phyloP scores from a whole-genome alignment of 2,113 vertebrate genomes.

The Grantiella picta region DNA sequence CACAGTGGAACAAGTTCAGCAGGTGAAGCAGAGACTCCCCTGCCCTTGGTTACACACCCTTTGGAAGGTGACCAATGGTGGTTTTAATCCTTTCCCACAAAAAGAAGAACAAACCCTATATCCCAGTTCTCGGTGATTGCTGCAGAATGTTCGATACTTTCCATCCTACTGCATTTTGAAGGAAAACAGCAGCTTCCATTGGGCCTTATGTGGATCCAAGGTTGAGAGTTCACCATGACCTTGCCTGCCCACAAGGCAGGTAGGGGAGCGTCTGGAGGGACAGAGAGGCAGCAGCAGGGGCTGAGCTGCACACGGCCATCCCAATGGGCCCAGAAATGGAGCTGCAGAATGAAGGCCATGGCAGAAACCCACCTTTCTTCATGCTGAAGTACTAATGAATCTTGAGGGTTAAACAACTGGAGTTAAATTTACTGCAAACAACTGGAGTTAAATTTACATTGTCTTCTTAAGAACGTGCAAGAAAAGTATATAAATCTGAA shows the following conservation, averaged over 20 bases:
- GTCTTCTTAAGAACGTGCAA: not conserved
- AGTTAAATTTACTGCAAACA: not conserved
- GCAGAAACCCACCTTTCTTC: not conserved
- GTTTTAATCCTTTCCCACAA: not conserved
- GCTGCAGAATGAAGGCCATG: not conserved
- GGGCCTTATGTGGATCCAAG: not conserved
- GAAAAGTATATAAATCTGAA: not conserved
- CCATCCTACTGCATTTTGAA: not conserved
- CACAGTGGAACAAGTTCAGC: conserved; percentile 23
- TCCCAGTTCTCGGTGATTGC: not conserved
- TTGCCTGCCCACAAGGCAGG: not conserved
- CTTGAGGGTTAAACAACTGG: not conserved
- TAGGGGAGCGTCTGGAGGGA: not conserved
- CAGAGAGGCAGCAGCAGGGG: not conserved
- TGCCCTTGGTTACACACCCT: not conserved
- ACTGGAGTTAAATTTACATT: not conserved
- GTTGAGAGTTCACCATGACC: not conserved
- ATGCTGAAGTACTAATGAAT: not conserved
- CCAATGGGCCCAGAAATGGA: not conserved
- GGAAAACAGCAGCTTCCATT: not conserved
- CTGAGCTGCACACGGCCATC: not conserved
- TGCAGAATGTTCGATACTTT: not conserved
- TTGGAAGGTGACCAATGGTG: not conserved
- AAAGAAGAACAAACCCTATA: not conserved
- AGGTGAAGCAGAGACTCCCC: not conserved